Percentiles rank a stretch among this genome's conserved stretches.
These are phyloP conservation scores for Callipepla squamata DNA, from an alignment of 2,113 vertebrate genomes.

Conservation along the genomic window DNA sequence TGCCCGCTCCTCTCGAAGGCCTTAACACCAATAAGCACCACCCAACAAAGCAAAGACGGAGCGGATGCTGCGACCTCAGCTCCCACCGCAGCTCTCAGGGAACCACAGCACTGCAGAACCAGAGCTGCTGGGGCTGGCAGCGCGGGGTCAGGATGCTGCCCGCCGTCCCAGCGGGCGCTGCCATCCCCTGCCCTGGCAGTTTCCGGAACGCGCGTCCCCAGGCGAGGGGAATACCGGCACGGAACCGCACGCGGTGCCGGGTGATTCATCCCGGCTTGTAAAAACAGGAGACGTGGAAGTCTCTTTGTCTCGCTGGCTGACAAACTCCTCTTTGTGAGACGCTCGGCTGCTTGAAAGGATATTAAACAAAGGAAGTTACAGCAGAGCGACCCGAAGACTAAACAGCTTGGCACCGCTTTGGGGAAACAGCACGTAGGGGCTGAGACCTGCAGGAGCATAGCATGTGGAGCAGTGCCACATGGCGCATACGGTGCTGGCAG, in stretches of 20 bases:
- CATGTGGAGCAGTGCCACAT: neutral
- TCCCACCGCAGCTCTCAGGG: neutral
- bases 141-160: neutral
- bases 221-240: neutral
- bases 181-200: neutral
- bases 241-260: neutral
- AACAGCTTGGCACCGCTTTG: slow-evolving; percentile 75
- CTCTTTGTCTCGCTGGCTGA: slow-evolving; percentile 70
- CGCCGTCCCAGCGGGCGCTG: neutral
- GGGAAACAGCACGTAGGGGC: slow-evolving; percentile 73
- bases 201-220: neutral
- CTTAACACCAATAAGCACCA: neutral
- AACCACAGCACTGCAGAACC: neutral
- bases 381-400: slow-evolving; percentile 73
- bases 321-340: slow-evolving; percentile 68
- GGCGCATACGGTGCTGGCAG: slow-evolving; percentile 58
- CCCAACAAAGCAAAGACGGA: accelerated
- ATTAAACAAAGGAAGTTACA: slow-evolving; percentile 80
- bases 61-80: neutral
- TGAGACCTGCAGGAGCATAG: neutral
- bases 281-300: slow-evolving; percentile 62
- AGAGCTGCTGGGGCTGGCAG: no score
- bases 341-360: slow-evolving; percentile 62
- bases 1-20: neutral
- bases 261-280: slow-evolving; percentile 47